Base-by-base conservation (phyloP, 1,140 invertebrate species). In the Rhopalosiphum padi region DNA sequence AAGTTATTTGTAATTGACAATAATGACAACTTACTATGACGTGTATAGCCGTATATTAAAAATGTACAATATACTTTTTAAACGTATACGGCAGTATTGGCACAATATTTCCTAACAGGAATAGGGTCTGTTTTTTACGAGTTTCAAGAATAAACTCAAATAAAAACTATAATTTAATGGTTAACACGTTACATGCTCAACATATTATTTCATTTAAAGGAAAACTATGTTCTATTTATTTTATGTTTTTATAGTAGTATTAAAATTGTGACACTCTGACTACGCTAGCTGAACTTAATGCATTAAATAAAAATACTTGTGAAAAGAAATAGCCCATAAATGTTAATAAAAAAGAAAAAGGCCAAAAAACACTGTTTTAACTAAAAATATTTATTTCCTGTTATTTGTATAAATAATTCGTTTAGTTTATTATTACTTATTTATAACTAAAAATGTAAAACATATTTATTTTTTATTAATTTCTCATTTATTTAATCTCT, bases 101-200 rank as follows among this genome's bases (percentile, higher is more conserved):
- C 15, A 77, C 60, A 77, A n/a, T 77, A 77, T n/a, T 77, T 77
- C 15, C n/a, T n/a, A 77, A 77, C 60, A 77, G 15, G n/a, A 77
- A 77, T n/a, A n/a, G 30, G 30, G 60, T 77, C 30, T 77, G 30
- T 35, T 77, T 68, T 77, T 77, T 77, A 77, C 60, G 60, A 77
- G 30, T 77, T 77, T 77, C n/a, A 18, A 77, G 60, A 77, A 77
- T 35, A 77, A 77, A 77, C 60, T 77, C 60, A n/a, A 77, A 77
- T 77, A 77, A 77, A 77, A 77, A 77, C 60, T n/a, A 77, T 77
- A n/a, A 77, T 77, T 77, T 77, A 77, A 77, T 77, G 60, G 60
- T 77, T 77, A 77, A 18, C 60, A 77, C 15, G 30, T n/a, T 35
- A 77, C 60, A 77, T n/a, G 30, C 60, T 77, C 30, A 77, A 77